These are phyloP conservation scores for Copidosoma aretas DNA, from an alignment of 2,888 invertebrate species.

Conservation along the genomic window DNA sequence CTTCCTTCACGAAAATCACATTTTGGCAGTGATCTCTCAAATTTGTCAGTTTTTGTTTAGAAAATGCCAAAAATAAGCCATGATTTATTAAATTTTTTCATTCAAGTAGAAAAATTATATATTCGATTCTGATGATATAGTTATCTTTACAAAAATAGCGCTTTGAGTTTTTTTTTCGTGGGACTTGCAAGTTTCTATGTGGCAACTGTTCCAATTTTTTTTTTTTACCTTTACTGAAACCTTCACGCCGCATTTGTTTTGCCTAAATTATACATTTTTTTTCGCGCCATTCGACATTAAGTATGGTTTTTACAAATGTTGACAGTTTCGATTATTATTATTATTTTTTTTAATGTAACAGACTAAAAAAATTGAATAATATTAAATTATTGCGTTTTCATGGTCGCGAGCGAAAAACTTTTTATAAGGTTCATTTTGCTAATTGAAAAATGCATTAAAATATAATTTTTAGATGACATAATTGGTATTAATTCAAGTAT, in stretches of 20 bases:
- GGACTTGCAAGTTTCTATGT: not conserved
- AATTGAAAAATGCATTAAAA: not conserved
- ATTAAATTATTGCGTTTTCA: too few species aligned
- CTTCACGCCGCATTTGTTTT: slow-evolving; percentile 9
- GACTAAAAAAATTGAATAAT: too few species aligned
- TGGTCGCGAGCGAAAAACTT: not conserved
- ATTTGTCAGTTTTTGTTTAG: not conserved
- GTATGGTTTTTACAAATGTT: not conserved
- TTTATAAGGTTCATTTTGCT: not conserved
- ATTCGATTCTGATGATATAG: slow-evolving; percentile 16
- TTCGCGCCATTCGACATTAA: not conserved
- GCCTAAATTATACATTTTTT: slow-evolving; percentile 4
- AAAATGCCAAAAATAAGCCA: slow-evolving; percentile 1
- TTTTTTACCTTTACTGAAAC: not conserved
- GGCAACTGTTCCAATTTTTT: not conserved
- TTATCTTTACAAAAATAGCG: slow-evolving; percentile 30
- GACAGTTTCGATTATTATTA: not conserved
- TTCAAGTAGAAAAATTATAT: slow-evolving; percentile 19
- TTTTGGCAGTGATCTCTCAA: slow-evolving; percentile 61
- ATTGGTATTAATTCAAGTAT: not conserved
- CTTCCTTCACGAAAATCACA: slow-evolving; percentile 56
- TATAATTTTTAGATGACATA: not conserved
- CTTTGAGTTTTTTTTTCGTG: slow-evolving; percentile 13
- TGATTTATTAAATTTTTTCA: slow-evolving; percentile 8
- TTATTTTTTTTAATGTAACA: not conserved